phyloP scores from a whole-genome alignment of 2,113 vertebrate genomes.

The Bubalus kerabau region DNA sequence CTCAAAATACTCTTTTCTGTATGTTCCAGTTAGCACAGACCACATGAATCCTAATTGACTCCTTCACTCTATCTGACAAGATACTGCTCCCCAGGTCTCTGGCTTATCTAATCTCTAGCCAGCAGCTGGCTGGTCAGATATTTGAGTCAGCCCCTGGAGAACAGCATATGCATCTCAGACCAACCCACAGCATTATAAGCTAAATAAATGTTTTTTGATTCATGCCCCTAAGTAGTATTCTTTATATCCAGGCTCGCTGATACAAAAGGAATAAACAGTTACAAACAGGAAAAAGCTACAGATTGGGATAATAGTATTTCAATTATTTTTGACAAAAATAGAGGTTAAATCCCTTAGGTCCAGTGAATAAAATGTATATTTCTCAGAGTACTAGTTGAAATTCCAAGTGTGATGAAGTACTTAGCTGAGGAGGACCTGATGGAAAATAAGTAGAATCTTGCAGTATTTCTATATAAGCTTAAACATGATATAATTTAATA shows the following conservation, averaged over 20 bases:
- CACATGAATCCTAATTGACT: neutral
- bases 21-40: neutral
- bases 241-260: neutral
- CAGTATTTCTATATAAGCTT: neutral
- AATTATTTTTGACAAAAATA: conserved; percentile 8
- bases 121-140: neutral
- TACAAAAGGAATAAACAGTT: neutral
- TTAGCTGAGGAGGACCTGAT: neutral
- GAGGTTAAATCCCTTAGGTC: neutral
- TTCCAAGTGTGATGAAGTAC: neutral
- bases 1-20: neutral
- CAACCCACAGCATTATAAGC: neutral
- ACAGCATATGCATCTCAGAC: neutral
- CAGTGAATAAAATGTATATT: neutral
- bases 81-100: neutral
- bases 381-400: neutral
- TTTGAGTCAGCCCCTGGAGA: neutral
- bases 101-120: neutral
- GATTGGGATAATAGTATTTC: neutral
- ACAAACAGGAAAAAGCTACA: neutral
- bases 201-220: neutral
- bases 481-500: neutral
- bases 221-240: neutral
- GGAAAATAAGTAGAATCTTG: neutral
- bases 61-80: neutral